Base-by-base conservation (phyloP, 2,797 vertebrate species). In the Pipistrellus pipistrellus region DNA sequence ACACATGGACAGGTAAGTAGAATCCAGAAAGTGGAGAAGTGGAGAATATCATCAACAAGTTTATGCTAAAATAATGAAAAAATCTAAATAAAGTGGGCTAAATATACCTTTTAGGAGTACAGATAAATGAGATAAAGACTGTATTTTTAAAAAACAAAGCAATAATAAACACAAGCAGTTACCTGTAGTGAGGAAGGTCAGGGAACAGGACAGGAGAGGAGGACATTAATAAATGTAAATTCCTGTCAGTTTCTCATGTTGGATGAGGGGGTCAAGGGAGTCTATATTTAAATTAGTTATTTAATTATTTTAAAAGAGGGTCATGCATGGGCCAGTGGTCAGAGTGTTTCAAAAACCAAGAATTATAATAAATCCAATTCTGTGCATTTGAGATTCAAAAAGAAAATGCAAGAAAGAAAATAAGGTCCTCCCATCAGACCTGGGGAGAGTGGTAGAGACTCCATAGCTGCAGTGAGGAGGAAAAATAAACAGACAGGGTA, bases 301-400 rank as follows among this genome's bases (percentile, higher is more conserved):
- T 94, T 66, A 73, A 38, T 57, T 83, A 27, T 91, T 71, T 81
- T 11, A 27, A 64, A 38, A 53, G 44, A 59, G 11, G 11, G 23
- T 46, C n/a, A 77, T n/a, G 14, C 30, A 25, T 2, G 4, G 15
- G 32, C 12, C 72, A 72, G 75, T 27, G 57, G 46, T 80, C 30
- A 86, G 69, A 89, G 32, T 66, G 21, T 88, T 88, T 81, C 73
- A 80, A 81, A 38, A 73, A 69, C 48, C 68, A 35, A 69, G 38
- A 53, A 76, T 59, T 41, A 88, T 20, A 21, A 71, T 30, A 57
- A 80, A 53, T 80, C 18, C 11, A 75, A 55, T 62, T 88, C 23
- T 55, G 53, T 72, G 8, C 7, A 32, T 3, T 78, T 48, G 30
- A 88, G 20, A 17, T 14, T n/a, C n/a, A 5, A 20, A 75, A 76